Evolutionary conservation across 2,888 invertebrate genomes (phyloP).

Genomic region (Parnassius glacialis): DNA sequence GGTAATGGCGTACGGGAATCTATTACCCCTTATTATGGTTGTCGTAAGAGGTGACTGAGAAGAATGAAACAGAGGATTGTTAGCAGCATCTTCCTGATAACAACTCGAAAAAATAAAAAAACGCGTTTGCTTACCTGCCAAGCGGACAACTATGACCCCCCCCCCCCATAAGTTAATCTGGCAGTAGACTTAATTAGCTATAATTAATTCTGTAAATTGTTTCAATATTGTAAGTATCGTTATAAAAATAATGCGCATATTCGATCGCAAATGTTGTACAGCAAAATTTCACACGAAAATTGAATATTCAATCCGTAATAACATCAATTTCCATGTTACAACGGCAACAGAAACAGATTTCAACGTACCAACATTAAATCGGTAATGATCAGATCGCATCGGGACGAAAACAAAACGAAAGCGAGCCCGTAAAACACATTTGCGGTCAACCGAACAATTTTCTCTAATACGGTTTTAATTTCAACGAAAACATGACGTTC

Average conservation of each 20-base stretch:
- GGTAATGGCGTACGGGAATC: no score
- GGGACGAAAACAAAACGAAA: slow-evolving; percentile 35
- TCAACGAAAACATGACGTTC: slow-evolving; percentile 48
- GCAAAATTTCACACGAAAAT: slow-evolving; percentile 22
- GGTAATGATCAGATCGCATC: slow-evolving; percentile 33
- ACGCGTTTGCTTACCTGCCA: no score
- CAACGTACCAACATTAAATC: slow-evolving; percentile 28
- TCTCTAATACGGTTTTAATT: slow-evolving; percentile 68
- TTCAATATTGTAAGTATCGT: neutral
- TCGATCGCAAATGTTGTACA: slow-evolving; percentile 9
- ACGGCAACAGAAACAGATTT: slow-evolving; percentile 24
- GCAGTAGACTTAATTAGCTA: no score
- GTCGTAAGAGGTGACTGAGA: no score
- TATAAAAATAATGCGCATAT: neutral
- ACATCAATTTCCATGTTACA: slow-evolving; percentile 23
- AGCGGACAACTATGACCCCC: no score
- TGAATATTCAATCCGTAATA: slow-evolving; percentile 25
- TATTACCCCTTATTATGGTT: no score
- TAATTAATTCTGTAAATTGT: no score
- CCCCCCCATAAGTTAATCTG: no score
- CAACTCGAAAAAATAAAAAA: no score
- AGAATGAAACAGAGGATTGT: no score
- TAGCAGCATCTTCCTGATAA: no score
- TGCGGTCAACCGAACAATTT: slow-evolving; percentile 64
- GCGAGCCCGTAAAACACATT: slow-evolving; percentile 46